Percentiles rank a stretch among this genome's conserved stretches.
Evolutionary conservation across 2,888 invertebrate genomes (phyloP).

Genomic region (Oasisia sp.): DNA sequence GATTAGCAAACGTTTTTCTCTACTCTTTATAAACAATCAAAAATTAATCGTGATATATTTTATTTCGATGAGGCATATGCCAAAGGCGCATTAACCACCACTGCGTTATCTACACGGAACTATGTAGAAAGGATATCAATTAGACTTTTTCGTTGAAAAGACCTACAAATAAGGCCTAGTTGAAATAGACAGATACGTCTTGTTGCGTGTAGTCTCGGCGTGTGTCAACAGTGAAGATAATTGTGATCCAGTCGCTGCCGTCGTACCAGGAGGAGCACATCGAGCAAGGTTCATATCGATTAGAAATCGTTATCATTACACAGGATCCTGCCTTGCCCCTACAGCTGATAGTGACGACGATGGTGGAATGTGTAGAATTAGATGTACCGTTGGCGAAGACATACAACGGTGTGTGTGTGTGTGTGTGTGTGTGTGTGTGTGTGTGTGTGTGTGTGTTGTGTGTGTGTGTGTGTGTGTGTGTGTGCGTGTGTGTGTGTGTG

Average conservation of each 20-base stretch:
- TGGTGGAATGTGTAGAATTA: not conserved
- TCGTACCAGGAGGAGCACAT: not conserved
- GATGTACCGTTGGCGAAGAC: too few relatives aligned
- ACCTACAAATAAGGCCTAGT: not conserved
- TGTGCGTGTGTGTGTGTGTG: too few relatives aligned
- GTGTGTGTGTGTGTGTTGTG: too few relatives aligned
- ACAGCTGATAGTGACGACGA: not conserved
- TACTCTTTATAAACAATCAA: too few relatives aligned
- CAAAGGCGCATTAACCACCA: not conserved
- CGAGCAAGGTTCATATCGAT: constrained; percentile 4
- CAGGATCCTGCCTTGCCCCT: not conserved
- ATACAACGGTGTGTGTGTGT: too few relatives aligned
- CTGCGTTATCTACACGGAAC: not conserved
- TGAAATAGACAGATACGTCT: not conserved
- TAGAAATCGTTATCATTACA: not conserved
- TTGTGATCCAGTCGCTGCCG: not conserved
- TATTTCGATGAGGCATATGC: too few relatives aligned
- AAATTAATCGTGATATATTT: too few relatives aligned
- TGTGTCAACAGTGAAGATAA: not conserved
- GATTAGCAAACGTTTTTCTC: too few relatives aligned
- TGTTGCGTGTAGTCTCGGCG: not conserved
- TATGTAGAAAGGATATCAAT: not conserved
- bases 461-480: too few relatives aligned
- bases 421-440: too few relatives aligned
- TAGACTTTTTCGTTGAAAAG: not conserved